Evolutionary conservation across 2,113 vertebrate genomes (phyloP).

Genomic region (Paramisgurnus dabryanus): DNA sequence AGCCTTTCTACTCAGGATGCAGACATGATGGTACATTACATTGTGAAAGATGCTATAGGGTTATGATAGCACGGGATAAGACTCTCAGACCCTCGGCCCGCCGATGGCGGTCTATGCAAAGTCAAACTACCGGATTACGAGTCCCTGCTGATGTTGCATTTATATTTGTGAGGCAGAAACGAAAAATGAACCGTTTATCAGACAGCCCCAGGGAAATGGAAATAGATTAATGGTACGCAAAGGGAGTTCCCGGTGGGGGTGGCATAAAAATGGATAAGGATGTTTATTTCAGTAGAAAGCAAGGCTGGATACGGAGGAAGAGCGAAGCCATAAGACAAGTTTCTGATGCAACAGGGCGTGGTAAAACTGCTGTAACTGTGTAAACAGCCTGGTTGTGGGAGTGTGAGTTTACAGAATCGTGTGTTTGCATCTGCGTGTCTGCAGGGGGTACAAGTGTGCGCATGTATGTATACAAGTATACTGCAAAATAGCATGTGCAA

Average conservation of each 20-base stretch:
- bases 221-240: conserved; percentile 58
- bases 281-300: conserved; percentile 36
- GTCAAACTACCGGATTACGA: conserved; percentile 29
- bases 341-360: conserved; percentile 20
- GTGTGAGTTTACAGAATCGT: background rate
- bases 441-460: background rate
- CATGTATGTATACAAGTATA: background rate
- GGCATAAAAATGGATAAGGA: background rate
- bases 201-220: conserved; percentile 55
- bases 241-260: conserved; percentile 40
- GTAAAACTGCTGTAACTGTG: background rate
- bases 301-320: conserved; percentile 3
- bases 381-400: background rate
- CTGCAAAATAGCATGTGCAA: background rate
- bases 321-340: conserved; percentile 19
- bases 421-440: background rate
- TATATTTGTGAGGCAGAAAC: conserved; percentile 34
- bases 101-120: conserved; percentile 29
- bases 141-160: conserved; percentile 58
- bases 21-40: conserved; percentile 30
- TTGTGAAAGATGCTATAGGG: conserved; percentile 42
- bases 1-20: background rate
- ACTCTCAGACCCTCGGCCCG: conserved; percentile 13
- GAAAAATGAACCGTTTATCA: conserved; percentile 55
- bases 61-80: conserved; percentile 35